phyloP scores from a whole-genome alignment of 2,797 vertebrate species.

The Tinamus major region DNA sequence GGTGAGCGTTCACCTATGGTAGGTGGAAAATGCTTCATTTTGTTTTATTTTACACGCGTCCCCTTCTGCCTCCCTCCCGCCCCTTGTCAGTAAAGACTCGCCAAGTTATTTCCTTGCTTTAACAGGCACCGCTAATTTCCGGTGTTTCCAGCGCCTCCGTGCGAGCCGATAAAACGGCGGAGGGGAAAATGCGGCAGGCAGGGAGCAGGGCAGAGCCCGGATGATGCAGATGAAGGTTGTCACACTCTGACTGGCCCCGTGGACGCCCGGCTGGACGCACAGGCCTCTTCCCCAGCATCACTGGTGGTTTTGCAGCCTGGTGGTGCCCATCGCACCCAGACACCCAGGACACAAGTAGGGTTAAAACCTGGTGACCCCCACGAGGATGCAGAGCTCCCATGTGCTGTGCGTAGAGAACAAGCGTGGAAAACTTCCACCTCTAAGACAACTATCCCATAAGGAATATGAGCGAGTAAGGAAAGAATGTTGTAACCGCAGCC shows the following conservation, averaged over 20 bases:
- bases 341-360: constrained; percentile 5
- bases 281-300: background rate
- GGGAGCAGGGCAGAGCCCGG: too few relatives aligned
- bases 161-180: background rate
- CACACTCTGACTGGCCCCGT: background rate
- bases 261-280: background rate
- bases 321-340: background rate
- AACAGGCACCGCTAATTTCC: background rate
- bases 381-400: constrained; percentile 28
- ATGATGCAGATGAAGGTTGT: too few relatives aligned
- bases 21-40: constrained; percentile 43
- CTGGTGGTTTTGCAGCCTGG: constrained; percentile 9
- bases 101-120: background rate
- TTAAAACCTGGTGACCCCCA: constrained; percentile 55
- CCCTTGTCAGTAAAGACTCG: background rate
- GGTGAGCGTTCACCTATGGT: constrained; percentile 51
- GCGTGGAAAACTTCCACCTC: background rate
- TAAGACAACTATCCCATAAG: background rate
- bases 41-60: background rate
- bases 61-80: background rate
- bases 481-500: constrained; percentile 21
- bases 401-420: background rate
- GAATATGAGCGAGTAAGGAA: constrained; percentile 17
- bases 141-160: background rate
- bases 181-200: too few relatives aligned